These are phyloP conservation scores for Brachyptera risi DNA, from an alignment of 2,888 invertebrate species.

Conservation along the genomic window DNA sequence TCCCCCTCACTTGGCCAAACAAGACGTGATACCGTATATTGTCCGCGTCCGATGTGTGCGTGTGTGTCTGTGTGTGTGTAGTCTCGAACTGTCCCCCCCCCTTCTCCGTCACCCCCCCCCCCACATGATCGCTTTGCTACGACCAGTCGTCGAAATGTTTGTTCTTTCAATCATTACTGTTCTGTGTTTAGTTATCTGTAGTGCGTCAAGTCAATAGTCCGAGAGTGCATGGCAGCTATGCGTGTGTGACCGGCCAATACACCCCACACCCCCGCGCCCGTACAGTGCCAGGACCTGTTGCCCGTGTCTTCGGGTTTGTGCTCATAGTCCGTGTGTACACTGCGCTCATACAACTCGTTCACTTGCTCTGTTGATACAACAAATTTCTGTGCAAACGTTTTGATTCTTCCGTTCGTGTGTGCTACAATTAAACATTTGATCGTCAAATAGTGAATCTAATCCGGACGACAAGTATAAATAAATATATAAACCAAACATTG, in stretches of 20 bases:
- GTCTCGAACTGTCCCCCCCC: neutral
- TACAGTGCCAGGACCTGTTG: constrained; percentile 32
- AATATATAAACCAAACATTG: too few relatives aligned
- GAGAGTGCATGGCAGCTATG: neutral
- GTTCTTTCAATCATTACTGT: constrained; percentile 53
- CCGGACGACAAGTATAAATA: too few relatives aligned
- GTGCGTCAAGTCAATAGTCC: constrained; percentile 5
- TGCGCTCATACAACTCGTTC: constrained; percentile 1
- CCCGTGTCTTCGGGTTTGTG: neutral
- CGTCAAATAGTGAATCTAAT: constrained; percentile 9
- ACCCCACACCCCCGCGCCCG: constrained; percentile 8
- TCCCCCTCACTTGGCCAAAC: constrained; percentile 39
- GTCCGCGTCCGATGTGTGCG: too few relatives aligned
- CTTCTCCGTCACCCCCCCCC: constrained; percentile 28
- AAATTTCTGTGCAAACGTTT: constrained; percentile 21
- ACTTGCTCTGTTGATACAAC: constrained; percentile 18
- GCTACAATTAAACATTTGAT: constrained; percentile 22
- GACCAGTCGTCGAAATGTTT: constrained; percentile 42
- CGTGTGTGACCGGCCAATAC: constrained; percentile 5
- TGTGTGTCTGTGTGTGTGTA: neutral
- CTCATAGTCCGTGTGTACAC: constrained; percentile 7
- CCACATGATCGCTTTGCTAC: constrained; percentile 31
- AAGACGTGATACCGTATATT: constrained; percentile 26
- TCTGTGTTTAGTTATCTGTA: constrained; percentile 16
- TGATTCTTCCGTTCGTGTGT: constrained; percentile 12